Percentiles rank a stretch among this genome's conserved stretches.
Evolutionary conservation across 1,140 invertebrate species (phyloP).

Genomic region (Latrodectus geometricus): DNA sequence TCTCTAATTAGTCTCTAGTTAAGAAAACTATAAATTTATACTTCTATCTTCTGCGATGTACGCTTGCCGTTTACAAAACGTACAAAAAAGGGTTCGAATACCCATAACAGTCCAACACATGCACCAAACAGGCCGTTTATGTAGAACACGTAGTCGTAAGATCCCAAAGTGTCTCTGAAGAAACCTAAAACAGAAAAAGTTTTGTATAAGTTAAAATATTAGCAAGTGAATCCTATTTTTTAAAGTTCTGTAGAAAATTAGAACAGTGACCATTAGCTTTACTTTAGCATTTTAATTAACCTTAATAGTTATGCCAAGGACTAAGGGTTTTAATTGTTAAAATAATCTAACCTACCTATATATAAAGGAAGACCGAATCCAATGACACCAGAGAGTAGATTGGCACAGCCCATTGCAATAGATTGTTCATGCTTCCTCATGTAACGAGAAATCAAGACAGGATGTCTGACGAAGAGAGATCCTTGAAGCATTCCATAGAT

Average conservation of each 20-base stretch:
- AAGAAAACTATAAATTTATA: too few species aligned
- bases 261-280: too few species aligned
- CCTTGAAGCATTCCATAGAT: slow-evolving; percentile 43
- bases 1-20: too few species aligned
- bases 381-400: slow-evolving; percentile 39
- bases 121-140: background rate
- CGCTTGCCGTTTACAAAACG: background rate
- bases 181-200: background rate
- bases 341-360: slow-evolving; percentile 20
- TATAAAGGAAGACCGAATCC: slow-evolving; percentile 36
- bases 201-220: too few species aligned
- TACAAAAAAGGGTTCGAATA: background rate
- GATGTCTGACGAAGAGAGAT: slow-evolving; percentile 38
- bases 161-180: slow-evolving; percentile 12
- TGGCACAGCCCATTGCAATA: slow-evolving; percentile 41
- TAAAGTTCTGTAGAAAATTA: too few species aligned
- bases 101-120: slow-evolving; percentile 5
- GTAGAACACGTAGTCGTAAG: slow-evolving; percentile 13
- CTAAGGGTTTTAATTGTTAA: too few species aligned
- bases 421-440: slow-evolving; percentile 39
- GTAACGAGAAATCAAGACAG: slow-evolving; percentile 26
- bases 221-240: too few species aligned
- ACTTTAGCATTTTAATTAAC: too few species aligned
- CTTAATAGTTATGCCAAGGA: too few species aligned
- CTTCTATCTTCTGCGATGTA: too few species aligned